Conservation (phyloP, 2,888 invertebrate species). For the Leptarthrus brevirostris region DNA sequence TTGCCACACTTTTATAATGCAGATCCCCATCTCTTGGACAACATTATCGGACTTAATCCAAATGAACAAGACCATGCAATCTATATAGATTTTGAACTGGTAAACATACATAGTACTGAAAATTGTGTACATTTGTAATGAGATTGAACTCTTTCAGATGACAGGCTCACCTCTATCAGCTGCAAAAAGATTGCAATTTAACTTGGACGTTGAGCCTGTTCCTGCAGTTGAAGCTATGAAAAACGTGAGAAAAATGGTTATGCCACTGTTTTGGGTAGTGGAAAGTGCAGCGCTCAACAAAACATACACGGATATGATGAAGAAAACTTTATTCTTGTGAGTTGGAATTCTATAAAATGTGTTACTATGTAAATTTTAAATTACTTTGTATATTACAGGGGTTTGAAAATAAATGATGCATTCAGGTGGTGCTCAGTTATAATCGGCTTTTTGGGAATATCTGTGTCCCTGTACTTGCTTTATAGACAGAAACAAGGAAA, state of each 20-base stretch:
- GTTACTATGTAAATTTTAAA: neutral
- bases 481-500: slow-evolving; percentile 1
- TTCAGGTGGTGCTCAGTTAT: slow-evolving; percentile 64
- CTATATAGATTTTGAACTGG: slow-evolving; percentile 81
- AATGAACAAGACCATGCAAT: slow-evolving; percentile 78
- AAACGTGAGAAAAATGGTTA: slow-evolving; percentile 72
- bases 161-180: slow-evolving; percentile 79
- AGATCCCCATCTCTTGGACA: slow-evolving; percentile 67
- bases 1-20: slow-evolving; percentile 82
- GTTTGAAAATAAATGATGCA: slow-evolving; percentile 59
- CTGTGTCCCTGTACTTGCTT: neutral
- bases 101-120: no score
- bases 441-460: slow-evolving; percentile 60
- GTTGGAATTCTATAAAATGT: slow-evolving; percentile 53
- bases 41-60: slow-evolving; percentile 72
- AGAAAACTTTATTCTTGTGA: slow-evolving; percentile 67
- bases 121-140: neutral
- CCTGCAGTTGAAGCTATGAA: slow-evolving; percentile 76
- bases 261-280: slow-evolving; percentile 84
- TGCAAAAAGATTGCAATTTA: slow-evolving; percentile 80
- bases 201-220: slow-evolving; percentile 72
- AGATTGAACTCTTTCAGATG: slow-evolving; percentile 57
- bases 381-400: neutral
- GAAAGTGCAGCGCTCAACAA: slow-evolving; percentile 76
- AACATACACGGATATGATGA: slow-evolving; percentile 75